Evolutionary conservation across 1,140 invertebrate genomes (phyloP).

Genomic region (Philotrypesis tridentata): DNA sequence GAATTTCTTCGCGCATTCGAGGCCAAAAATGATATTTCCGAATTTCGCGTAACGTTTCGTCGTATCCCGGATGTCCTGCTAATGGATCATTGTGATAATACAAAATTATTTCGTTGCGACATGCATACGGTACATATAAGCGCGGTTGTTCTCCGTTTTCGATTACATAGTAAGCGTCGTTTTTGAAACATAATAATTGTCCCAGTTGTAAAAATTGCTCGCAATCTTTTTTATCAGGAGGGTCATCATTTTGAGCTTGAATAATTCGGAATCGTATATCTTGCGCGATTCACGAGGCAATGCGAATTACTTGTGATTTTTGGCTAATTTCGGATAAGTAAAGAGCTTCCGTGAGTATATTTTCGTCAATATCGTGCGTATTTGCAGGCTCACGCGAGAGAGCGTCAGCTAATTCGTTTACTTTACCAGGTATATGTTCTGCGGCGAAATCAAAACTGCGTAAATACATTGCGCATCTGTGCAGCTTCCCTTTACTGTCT

Average conservation of each 20-base stretch:
- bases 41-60: conserved; percentile 50
- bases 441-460: conserved; percentile 56
- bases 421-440: conserved; percentile 54
- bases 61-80: conserved; percentile 51
- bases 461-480: conserved; percentile 57
- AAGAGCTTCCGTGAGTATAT: background rate
- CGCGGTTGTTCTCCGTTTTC: background rate
- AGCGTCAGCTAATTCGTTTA: conserved; percentile 58
- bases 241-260: too few relatives aligned
- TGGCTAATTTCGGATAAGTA: background rate
- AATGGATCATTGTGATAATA: conserved; percentile 48
- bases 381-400: conserved; percentile 5
- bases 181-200: background rate
- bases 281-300: background rate
- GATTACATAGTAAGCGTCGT: background rate
- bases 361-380: background rate
- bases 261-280: background rate
- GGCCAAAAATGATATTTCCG: conserved; percentile 47
- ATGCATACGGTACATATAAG: background rate
- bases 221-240: background rate
- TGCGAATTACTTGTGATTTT: background rate
- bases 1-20: conserved; percentile 20
- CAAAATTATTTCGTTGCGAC: conserved; percentile 17
- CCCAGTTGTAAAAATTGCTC: too few relatives aligned
- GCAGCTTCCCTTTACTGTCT: conserved; percentile 52